A percentile compares a stretch with the other conserved stretches of the same genome.
phyloP scores from a whole-genome alignment of 2,797 vertebrate genomes.

The Emys orbicularis region DNA sequence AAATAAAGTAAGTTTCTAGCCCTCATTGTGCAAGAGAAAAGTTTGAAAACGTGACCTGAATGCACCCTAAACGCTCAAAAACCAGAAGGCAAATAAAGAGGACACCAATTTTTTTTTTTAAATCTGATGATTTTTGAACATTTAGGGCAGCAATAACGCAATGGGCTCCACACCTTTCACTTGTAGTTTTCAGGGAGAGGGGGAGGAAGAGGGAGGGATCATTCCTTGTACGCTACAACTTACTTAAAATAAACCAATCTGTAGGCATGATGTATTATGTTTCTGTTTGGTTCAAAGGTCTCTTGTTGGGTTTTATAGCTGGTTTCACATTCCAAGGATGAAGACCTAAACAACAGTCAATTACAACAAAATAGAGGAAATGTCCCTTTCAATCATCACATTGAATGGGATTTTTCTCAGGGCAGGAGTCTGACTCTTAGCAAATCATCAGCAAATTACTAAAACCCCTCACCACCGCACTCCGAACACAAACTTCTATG shows the following conservation, averaged over 20 bases:
- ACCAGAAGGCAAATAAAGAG: neutral
- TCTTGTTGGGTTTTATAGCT: neutral
- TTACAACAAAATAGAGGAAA: neutral
- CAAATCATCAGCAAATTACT: neutral
- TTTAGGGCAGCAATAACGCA: neutral
- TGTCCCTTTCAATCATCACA: neutral
- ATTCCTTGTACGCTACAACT: neutral
- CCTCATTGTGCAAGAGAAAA: neutral
- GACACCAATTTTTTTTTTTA: neutral
- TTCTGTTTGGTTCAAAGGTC: neutral
- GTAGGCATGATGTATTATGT: neutral
- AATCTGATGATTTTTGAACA: neutral
- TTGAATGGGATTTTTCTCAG: conserved; percentile 26
- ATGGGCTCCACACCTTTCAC: neutral
- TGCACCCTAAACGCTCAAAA: neutral
- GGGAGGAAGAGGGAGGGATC: neutral
- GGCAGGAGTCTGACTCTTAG: neutral
- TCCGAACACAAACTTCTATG: neutral
- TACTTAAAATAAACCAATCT: neutral
- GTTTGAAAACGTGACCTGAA: neutral
- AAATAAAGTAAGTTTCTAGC: neutral
- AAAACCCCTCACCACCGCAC: neutral
- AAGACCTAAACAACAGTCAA: neutral
- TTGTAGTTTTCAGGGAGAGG: neutral
- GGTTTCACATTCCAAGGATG: neutral